Evolutionary conservation across 2,888 invertebrate species (phyloP).

Genomic region (Halictus quadricinctus): DNA sequence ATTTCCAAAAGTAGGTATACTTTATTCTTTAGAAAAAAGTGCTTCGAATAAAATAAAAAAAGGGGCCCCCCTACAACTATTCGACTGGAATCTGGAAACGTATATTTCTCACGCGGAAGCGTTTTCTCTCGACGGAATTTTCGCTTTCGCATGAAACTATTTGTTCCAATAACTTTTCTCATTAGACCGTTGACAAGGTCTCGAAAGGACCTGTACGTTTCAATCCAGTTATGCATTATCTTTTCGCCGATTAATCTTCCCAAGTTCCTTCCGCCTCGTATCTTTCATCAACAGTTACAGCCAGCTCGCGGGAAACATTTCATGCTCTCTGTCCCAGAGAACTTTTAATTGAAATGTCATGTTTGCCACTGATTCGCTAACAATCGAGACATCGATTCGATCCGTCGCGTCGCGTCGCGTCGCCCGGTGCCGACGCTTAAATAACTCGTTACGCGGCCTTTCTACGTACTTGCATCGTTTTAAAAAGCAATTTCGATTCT

Average conservation of each 20-base stretch:
- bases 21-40: no score
- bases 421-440: slow-evolving; percentile 7
- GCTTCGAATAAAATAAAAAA: no score
- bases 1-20: no score
- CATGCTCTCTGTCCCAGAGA: slow-evolving; percentile 24
- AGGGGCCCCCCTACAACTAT: no score
- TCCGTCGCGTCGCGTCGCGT: neutral
- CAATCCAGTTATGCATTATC: neutral
- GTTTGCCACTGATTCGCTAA: slow-evolving; percentile 21
- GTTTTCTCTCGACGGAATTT: neutral
- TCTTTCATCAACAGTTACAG: slow-evolving; percentile 10
- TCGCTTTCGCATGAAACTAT: neutral
- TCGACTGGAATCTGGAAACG: neutral
- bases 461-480: neutral
- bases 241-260: slow-evolving; percentile 8
- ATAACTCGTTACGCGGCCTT: neutral
- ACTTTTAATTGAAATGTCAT: slow-evolving; percentile 54
- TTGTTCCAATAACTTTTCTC: neutral
- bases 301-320: slow-evolving; percentile 18
- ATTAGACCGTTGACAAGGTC: neutral
- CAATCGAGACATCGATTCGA: slow-evolving; percentile 23
- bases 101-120: no score
- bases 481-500: slow-evolving; percentile 1
- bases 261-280: slow-evolving; percentile 5
- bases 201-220: neutral